Percentiles rank a stretch among this genome's conserved stretches.
phyloP scores from a whole-genome alignment of 2,113 vertebrate species.

The Plestiodon gilberti region DNA sequence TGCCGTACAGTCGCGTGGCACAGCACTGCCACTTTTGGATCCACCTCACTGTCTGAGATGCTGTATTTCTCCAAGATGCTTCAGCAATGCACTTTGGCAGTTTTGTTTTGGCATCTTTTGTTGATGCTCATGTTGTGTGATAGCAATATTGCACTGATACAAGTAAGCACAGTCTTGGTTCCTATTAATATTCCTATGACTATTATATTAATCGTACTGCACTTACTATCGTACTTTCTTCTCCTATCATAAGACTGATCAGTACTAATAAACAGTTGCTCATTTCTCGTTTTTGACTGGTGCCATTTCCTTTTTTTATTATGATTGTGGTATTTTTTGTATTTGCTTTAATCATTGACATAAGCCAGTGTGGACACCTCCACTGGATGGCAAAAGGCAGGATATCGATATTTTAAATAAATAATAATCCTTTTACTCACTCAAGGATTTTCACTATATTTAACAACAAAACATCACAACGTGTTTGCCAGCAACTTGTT shows the following conservation, averaged over 20 bases:
- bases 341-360: too few species aligned
- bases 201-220: neutral
- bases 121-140: neutral
- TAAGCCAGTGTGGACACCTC: too few species aligned
- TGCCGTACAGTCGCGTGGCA: neutral
- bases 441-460: constrained; percentile 16
- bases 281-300: neutral
- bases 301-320: too few species aligned
- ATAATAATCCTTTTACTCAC: neutral
- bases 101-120: too few species aligned
- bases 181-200: neutral
- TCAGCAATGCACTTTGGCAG: neutral
- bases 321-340: too few species aligned
- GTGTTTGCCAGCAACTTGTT: constrained; percentile 8
- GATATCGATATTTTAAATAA: too few species aligned
- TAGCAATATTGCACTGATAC: too few species aligned
- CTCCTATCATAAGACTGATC: neutral
- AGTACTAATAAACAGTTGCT: neutral
- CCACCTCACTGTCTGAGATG: neutral
- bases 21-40: neutral
- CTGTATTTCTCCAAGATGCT: neutral
- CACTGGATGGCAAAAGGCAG: too few species aligned
- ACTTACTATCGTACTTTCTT: neutral
- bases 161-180: neutral
- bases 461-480: neutral